Evolutionary conservation across 2,888 invertebrate genomes (phyloP).

Genomic region (Dicyrtomina minuta): DNA sequence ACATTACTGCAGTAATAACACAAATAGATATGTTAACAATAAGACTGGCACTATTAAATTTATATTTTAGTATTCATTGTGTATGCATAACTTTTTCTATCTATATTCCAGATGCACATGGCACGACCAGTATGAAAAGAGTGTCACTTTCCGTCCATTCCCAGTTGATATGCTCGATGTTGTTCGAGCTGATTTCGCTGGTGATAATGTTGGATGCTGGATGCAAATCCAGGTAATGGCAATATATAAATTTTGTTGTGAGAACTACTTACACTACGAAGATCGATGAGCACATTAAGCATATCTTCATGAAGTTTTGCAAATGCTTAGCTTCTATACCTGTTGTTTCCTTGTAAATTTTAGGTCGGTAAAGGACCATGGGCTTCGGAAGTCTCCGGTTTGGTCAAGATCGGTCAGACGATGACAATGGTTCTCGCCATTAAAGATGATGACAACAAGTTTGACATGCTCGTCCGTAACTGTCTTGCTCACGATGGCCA

Average conservation of each 20-base stretch:
- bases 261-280: not conserved
- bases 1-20: no score
- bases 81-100: not conserved
- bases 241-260: not conserved
- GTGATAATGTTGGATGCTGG: conserved; percentile 95
- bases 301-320: no score
- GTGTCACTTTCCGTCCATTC: conserved; percentile 90
- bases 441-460: conserved; percentile 91
- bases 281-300: not conserved
- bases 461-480: conserved; percentile 91
- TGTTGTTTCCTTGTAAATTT: not conserved
- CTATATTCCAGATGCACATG: conserved; percentile 79
- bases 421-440: conserved; percentile 96
- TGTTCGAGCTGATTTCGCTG: conserved; percentile 90
- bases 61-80: not conserved
- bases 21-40: not conserved
- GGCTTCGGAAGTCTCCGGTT: conserved; percentile 91
- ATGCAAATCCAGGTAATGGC: conserved; percentile 82
- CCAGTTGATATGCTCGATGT: conserved; percentile 94
- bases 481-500: conserved; percentile 94
- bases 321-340: no score
- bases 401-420: conserved; percentile 92
- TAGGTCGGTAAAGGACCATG: conserved; percentile 86
- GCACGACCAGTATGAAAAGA: conserved; percentile 94
- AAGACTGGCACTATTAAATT: no score